A percentile compares a stretch with the other conserved stretches of the same genome.
phyloP scores from a whole-genome alignment of 2,797 vertebrate species.

The Artibeus lituratus region DNA sequence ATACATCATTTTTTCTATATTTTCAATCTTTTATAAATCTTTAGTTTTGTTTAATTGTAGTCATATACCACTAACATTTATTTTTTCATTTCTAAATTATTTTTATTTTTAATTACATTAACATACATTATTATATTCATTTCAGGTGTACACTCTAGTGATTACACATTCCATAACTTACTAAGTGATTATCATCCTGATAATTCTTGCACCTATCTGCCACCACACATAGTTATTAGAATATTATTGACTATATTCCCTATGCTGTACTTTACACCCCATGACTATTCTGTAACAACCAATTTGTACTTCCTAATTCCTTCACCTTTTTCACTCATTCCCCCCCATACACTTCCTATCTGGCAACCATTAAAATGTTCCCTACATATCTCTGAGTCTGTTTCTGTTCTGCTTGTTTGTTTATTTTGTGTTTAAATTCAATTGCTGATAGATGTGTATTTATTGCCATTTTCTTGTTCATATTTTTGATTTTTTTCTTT shows the following conservation, averaged over 20 bases:
- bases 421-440: not conserved
- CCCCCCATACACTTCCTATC: not conserved
- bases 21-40: constrained; percentile 41
- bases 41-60: constrained; percentile 52
- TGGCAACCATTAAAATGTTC: not conserved
- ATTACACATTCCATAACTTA: not conserved
- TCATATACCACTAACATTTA: not conserved
- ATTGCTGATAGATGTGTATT: not conserved
- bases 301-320: not conserved
- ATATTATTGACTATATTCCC: not conserved
- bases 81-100: not conserved
- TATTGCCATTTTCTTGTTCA: not conserved
- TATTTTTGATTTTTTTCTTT: not conserved
- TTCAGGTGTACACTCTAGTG: not conserved
- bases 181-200: not conserved
- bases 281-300: not conserved
- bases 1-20: constrained; percentile 3
- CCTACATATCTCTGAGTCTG: not conserved
- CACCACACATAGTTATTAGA: not conserved
- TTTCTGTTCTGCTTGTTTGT: not conserved
- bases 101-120: not conserved
- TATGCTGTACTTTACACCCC: not conserved
- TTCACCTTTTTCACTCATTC: not conserved
- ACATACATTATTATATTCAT: not conserved
- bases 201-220: not conserved